These are phyloP conservation scores for Dendrolimus pini DNA, from an alignment of 2,888 invertebrate genomes.

Conservation along the genomic window DNA sequence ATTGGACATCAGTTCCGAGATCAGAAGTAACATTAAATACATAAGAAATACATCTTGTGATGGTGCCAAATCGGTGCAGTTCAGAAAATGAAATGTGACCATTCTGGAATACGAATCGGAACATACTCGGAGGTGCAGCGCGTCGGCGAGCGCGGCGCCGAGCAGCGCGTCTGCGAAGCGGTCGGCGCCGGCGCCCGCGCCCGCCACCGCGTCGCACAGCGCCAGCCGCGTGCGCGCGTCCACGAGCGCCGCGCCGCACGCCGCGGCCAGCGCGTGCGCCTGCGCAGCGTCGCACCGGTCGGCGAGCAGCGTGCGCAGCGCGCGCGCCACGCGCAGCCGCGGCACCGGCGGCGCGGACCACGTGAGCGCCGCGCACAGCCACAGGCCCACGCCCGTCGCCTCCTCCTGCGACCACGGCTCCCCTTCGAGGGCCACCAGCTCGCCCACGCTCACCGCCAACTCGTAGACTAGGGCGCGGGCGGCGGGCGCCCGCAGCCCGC, in stretches of 20 bases:
- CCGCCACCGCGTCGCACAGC: slow-evolving; percentile 13
- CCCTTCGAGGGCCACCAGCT: background rate
- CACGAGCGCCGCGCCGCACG: slow-evolving; percentile 9
- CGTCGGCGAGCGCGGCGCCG: slow-evolving; percentile 5
- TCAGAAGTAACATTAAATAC: too few species aligned
- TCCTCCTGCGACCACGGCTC: slow-evolving; percentile 12
- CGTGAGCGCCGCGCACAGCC: slow-evolving; percentile 7
- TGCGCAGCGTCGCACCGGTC: slow-evolving; percentile 17
- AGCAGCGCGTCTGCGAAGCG: slow-evolving; percentile 14
- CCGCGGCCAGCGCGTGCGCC: slow-evolving; percentile 10
- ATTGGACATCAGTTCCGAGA: too few species aligned
- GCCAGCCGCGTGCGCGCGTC: slow-evolving; percentile 5
- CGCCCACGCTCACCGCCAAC: background rate
- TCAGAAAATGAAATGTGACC: too few species aligned
- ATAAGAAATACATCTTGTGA: too few species aligned
- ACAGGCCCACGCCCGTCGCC: slow-evolving; percentile 9
- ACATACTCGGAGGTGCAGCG: slow-evolving; percentile 9
- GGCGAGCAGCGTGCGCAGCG: slow-evolving; percentile 9
- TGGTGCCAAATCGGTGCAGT: too few species aligned
- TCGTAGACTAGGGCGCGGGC: slow-evolving; percentile 7
- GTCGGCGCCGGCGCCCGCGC: slow-evolving; percentile 6
- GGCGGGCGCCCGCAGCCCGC: slow-evolving; percentile 4
- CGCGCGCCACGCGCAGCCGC: slow-evolving; percentile 4
- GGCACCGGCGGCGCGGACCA: slow-evolving; percentile 2
- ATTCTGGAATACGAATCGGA: background rate